These are phyloP conservation scores for Enteromius argenteus DNA, from an alignment of 2,797 vertebrate species.

Conservation along the genomic window DNA sequence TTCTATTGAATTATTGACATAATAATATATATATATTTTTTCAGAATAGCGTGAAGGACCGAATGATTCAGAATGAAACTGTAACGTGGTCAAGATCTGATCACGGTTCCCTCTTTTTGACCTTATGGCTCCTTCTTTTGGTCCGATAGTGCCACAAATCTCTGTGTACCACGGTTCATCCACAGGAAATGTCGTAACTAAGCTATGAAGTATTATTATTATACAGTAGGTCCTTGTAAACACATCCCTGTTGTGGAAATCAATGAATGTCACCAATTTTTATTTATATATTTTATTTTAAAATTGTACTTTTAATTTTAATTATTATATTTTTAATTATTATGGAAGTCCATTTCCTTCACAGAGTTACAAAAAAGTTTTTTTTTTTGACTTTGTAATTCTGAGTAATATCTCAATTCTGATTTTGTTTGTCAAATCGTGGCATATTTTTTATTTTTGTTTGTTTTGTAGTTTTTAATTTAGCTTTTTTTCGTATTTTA, in stretches of 20 bases:
- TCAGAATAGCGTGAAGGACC: background rate
- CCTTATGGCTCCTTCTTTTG: conserved; percentile 14
- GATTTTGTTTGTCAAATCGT: background rate
- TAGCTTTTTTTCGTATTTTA: background rate
- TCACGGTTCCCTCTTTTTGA: background rate
- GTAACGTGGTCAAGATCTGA: background rate
- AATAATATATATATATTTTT: conserved; percentile 12
- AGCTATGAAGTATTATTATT: conserved; percentile 27
- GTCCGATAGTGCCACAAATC: conserved; percentile 7
- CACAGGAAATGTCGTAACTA: background rate
- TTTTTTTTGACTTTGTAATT: background rate
- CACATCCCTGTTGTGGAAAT: conserved; percentile 3
- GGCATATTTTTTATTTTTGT: no score
- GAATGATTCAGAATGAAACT: background rate
- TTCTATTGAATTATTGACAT: conserved; percentile 10
- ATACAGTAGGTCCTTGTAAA: background rate
- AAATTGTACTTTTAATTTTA: background rate
- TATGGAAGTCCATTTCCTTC: background rate
- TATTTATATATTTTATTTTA: background rate
- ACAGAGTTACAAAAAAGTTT: background rate
- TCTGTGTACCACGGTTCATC: background rate
- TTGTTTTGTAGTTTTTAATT: background rate
- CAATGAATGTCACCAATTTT: conserved; percentile 2
- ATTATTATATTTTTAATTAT: background rate
- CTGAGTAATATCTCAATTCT: background rate